Evolutionary conservation across 2,113 vertebrate species (phyloP).

Genomic region (Myotis davidii): DNA sequence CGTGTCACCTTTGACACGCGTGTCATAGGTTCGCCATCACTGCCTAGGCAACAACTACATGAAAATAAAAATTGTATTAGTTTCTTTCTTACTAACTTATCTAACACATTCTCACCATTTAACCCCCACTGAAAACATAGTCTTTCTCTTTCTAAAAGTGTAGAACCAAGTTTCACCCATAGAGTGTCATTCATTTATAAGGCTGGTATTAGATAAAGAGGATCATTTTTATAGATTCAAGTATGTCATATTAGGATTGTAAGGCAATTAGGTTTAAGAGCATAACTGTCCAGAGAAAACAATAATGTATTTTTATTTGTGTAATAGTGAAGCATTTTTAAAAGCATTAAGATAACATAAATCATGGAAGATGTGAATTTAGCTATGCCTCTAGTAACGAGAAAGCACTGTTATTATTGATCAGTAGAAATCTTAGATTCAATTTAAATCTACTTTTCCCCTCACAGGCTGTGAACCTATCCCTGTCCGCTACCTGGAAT

Average conservation of each 20-base stretch:
- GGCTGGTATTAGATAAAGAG: conserved; percentile 1
- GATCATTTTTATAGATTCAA: background rate
- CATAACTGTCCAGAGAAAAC: background rate
- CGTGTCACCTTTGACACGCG: too few relatives aligned
- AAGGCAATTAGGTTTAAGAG: background rate
- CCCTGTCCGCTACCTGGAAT: conserved; percentile 94
- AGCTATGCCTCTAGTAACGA: background rate
- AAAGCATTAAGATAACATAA: background rate
- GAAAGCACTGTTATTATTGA: background rate
- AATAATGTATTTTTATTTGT: background rate
- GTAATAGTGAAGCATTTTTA: background rate
- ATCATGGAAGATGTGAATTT: background rate
- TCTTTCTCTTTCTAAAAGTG: background rate
- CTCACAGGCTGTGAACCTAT: conserved; percentile 92
- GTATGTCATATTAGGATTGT: background rate
- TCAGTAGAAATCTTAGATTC: background rate
- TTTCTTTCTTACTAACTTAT: background rate
- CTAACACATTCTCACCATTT: background rate
- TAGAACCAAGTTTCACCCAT: background rate
- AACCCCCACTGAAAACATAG: background rate
- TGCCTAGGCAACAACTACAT: background rate
- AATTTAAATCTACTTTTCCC: background rate
- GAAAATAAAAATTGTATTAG: background rate
- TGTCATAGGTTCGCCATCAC: too few relatives aligned
- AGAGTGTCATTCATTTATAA: background rate